phyloP scores from a whole-genome alignment of 2,113 vertebrate species.

The Hydrolagus affinis region DNA sequence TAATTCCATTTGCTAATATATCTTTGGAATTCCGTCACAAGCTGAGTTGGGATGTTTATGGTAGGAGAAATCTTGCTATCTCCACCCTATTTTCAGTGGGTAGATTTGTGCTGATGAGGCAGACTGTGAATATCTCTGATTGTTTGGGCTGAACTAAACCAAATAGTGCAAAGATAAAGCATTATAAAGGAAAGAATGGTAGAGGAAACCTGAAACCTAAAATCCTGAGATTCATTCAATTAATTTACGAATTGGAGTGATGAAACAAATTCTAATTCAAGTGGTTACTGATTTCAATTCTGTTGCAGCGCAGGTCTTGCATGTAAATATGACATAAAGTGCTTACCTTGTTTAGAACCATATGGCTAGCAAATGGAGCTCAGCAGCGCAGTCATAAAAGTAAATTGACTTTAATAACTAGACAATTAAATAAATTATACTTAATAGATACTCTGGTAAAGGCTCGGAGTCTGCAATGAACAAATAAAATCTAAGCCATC shows the following conservation, averaged over 20 bases:
- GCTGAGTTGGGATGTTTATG: background rate
- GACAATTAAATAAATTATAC: background rate
- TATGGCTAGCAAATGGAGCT: slow-evolving; percentile 12
- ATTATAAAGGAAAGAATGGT: background rate
- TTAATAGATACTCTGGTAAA: slow-evolving; percentile 1
- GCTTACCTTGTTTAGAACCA: slow-evolving; percentile 1
- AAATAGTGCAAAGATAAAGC: background rate
- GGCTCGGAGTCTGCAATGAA: background rate
- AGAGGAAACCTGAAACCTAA: background rate
- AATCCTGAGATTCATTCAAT: background rate
- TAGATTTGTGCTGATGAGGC: background rate
- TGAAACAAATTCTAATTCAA: background rate
- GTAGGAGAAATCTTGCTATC: background rate
- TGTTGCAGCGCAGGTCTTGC: background rate
- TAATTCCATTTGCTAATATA: background rate
- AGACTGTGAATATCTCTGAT: background rate
- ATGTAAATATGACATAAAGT: background rate
- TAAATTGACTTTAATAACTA: slow-evolving; percentile 7
- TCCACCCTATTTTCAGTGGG: background rate
- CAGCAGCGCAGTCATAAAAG: slow-evolving; percentile 5
- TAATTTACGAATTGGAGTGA: background rate
- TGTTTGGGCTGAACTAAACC: background rate
- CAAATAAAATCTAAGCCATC: background rate
- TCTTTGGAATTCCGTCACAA: background rate
- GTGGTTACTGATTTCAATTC: background rate